Evolutionary conservation across 2,797 vertebrate species (phyloP), one percentile per base, ranked within the genome.

Genomic region (Glossophaga mutica): DNA sequence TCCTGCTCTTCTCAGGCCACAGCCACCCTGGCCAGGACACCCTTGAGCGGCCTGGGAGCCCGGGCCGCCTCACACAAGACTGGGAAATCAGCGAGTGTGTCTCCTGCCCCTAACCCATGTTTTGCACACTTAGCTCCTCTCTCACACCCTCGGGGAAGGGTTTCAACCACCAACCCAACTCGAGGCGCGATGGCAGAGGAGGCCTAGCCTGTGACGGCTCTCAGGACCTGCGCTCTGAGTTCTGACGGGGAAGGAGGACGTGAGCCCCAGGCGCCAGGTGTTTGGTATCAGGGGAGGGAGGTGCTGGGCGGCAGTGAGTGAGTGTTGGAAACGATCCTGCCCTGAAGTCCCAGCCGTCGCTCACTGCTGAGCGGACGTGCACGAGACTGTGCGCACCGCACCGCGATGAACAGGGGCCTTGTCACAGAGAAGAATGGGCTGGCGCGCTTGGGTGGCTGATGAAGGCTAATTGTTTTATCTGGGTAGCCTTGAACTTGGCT

Each of bases 381-480:
- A 6, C 5, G 50, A 46, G 73, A 73, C 22, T 18, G 26, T 22
- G 46, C 15, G 4, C 67, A 70, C 21, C 15, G 4, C 67, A 70
- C 21, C 50, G 7, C 52, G 37, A 42, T 29, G 6, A 44, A 5
- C 42, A 0, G 8, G 21, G 70, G 29, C 18, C 11, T 57, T 12
- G 26, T 24, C 11, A 18, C 19, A 24, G 14, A 34, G 67, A 42
- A 44, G 32, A 22, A 19, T 1, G 79, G 48, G 26, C 52, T n/a
- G 22, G 21, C n/a, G 34, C 85, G 57, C 46, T 48, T 32, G 4
- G 48, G 44, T 22, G 34, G 52, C 42, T 55, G 59, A 26, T 44
- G 68, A 85, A 88, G 62, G 76, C 4, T 1, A 59, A 46, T 59
- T 57, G 26, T 86, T 87, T 86, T 52, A 93, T 77, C 18, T 42